Base-by-base conservation (phyloP, 1,140 invertebrate genomes). In the Drosophila micromelanica region DNA sequence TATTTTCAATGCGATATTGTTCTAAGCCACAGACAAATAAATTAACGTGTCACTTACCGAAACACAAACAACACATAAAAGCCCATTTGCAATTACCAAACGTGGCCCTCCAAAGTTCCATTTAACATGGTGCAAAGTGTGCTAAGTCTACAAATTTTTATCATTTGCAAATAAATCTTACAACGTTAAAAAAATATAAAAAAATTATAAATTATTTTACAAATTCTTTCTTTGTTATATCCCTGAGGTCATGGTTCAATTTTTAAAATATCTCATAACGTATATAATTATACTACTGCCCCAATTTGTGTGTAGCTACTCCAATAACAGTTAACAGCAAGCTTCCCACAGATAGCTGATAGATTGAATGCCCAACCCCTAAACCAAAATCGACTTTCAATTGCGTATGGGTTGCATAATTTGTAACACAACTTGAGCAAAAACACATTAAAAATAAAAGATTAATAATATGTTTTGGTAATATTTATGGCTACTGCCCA, bases 21-120 rank as follows among this genome's bases (percentile, higher is more conserved):
- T 81, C 54, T 70, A 71, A 87, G 64, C 84, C 71, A 79, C 73
- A 82, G 78, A 65, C 84, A 80, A 87, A 87, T 84, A 87, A 87
- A 87, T 87, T 84, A 84, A 84, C 76, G 82, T 81, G 76, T 87
- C 84, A 84, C 82, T 87, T 70, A 64, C 77, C 63, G 57, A 73
- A 45, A 73, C 72, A 54, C 63, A 49, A 32, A 75, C 71, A 32
- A 71, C 71, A 56, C 12, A 48, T 45, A 43, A 52, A 43, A 37
- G 27, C 11, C 17, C 13, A 1, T 52, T 35, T 48, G 45, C 35
- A 64, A 42, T 59, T 65, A 38, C 59, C 15, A 54, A 52, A 60
- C 40, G 46, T 42, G 55, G 54, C 55, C 65, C 60, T 69, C 17
- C 13, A 74, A 61, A 77, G 55, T 60, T 60, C 17, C 70, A 62